phyloP scores from a whole-genome alignment of 2,888 invertebrate genomes.

The Protonemura montana region DNA sequence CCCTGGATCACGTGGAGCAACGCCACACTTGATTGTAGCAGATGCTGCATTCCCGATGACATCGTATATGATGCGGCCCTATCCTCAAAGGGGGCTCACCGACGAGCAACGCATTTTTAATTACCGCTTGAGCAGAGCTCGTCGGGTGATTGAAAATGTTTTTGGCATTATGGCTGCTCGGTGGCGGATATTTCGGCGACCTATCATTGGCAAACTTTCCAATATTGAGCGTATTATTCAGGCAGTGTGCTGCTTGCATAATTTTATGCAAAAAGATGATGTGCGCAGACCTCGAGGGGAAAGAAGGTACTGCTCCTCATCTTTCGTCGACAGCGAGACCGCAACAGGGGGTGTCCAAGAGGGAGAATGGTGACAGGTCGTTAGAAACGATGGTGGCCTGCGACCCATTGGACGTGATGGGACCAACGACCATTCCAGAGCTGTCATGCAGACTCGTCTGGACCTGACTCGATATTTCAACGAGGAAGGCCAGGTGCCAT shows the following conservation, averaged over 20 bases:
- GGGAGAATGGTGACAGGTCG: slow-evolving; percentile 14
- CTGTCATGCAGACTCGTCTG: not conserved
- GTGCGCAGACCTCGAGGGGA: not conserved
- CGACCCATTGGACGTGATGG: not conserved
- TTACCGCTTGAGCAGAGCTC: slow-evolving; percentile 47
- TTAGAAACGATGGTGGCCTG: not conserved
- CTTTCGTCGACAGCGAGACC: slow-evolving; percentile 2
- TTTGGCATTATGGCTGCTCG: slow-evolving; percentile 50
- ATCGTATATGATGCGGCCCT: slow-evolving; percentile 37
- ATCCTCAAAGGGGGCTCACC: slow-evolving; percentile 20
- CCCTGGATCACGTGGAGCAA: slow-evolving; percentile 17
- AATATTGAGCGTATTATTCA: slow-evolving; percentile 19
- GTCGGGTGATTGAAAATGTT: slow-evolving; percentile 48
- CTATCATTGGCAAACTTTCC: slow-evolving; percentile 12
- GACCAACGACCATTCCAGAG: not conserved
- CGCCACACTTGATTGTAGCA: not conserved
- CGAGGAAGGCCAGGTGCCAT: slow-evolving; percentile 26
- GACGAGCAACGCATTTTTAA: slow-evolving; percentile 49
- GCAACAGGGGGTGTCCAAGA: not conserved
- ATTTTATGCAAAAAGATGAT: slow-evolving; percentile 26
- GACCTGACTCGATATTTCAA: slow-evolving; percentile 1
- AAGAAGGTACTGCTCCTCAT: slow-evolving; percentile 1
- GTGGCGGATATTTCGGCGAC: slow-evolving; percentile 42
- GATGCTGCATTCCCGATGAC: slow-evolving; percentile 39
- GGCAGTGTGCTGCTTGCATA: not conserved